Percentiles rank a stretch among this genome's conserved stretches.
phyloP scores from a whole-genome alignment of 2,113 vertebrate species.

The Perognathus longimembris region DNA sequence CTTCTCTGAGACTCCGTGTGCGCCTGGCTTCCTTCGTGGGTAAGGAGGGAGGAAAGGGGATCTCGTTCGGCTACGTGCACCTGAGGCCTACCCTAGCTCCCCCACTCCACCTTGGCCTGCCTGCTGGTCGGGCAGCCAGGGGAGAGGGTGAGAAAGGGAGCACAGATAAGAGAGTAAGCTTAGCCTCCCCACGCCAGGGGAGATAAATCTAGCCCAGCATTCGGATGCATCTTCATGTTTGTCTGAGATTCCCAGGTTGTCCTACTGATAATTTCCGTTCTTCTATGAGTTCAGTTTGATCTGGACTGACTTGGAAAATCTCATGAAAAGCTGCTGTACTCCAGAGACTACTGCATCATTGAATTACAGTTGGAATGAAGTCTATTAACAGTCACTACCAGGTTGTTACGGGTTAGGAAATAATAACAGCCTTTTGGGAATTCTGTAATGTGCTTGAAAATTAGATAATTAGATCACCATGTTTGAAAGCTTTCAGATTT shows the following conservation, averaged over 20 bases:
- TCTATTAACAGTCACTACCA: not conserved
- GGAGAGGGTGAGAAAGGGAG: too few species aligned
- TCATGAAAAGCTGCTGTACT: not conserved
- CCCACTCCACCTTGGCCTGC: too few species aligned
- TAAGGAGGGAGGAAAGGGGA: too few species aligned
- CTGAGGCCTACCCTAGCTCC: too few species aligned
- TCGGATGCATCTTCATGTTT: not conserved
- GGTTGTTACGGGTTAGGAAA: constrained; percentile 6
- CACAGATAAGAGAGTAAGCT: too few species aligned
- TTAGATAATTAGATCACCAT: constrained; percentile 41
- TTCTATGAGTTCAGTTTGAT: not conserved
- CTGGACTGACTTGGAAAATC: not conserved
- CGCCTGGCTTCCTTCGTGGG: too few species aligned
- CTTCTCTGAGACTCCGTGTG: too few species aligned
- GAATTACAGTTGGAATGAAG: not conserved
- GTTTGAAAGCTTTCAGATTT: constrained; percentile 53
- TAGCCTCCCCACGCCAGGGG: too few species aligned
- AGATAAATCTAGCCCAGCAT: too few species aligned
- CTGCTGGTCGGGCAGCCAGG: too few species aligned
- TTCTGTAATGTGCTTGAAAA: constrained; percentile 30
- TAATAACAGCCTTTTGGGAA: not conserved
- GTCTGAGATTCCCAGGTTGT: not conserved
- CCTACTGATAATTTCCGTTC: not conserved
- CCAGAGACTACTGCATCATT: not conserved
- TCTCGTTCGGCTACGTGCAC: too few species aligned